These are phyloP conservation scores for Apaloderma vittatum DNA, from an alignment of 2,113 vertebrate species.

Conservation along the genomic window DNA sequence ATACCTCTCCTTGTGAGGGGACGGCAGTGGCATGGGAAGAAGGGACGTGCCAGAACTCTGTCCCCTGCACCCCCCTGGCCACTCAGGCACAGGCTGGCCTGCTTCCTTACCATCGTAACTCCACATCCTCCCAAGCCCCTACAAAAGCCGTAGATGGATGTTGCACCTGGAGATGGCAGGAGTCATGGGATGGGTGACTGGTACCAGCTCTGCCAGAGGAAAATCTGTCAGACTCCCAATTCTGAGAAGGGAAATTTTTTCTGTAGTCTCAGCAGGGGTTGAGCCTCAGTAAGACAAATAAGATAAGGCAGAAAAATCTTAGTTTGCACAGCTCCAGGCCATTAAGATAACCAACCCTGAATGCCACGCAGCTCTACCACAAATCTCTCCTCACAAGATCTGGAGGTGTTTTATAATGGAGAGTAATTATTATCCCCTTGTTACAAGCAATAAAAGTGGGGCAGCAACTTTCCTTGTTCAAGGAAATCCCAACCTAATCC, in stretches of 20 bases:
- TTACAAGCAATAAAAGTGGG: slow-evolving; percentile 56
- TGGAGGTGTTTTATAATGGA: slow-evolving; percentile 41
- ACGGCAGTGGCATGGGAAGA: not conserved
- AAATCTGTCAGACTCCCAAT: not conserved
- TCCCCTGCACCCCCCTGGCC: not conserved
- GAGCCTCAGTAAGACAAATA: not conserved
- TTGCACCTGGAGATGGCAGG: not conserved
- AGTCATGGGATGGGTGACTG: accelerated
- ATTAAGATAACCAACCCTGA: not conserved
- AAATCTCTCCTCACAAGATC: not conserved
- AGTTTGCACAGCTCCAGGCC: not conserved
- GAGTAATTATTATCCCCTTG: slow-evolving; percentile 45
- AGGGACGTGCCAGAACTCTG: not conserved
- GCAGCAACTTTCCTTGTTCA: slow-evolving; percentile 42
- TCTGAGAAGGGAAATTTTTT: not conserved
- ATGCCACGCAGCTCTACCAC: not conserved
- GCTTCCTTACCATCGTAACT: not conserved
- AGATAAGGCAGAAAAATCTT: not conserved
- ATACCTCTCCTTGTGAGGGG: not conserved
- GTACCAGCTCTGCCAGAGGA: not conserved
- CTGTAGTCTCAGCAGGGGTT: not conserved
- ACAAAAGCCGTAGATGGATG: not conserved
- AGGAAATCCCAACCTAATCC: slow-evolving; percentile 70
- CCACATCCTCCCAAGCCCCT: not conserved
- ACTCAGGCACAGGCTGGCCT: accelerated